A percentile compares a stretch with the other conserved stretches of the same genome.
Conservation (phyloP, 2,113 vertebrate genomes). For the Rhadina sibilatrix region DNA sequence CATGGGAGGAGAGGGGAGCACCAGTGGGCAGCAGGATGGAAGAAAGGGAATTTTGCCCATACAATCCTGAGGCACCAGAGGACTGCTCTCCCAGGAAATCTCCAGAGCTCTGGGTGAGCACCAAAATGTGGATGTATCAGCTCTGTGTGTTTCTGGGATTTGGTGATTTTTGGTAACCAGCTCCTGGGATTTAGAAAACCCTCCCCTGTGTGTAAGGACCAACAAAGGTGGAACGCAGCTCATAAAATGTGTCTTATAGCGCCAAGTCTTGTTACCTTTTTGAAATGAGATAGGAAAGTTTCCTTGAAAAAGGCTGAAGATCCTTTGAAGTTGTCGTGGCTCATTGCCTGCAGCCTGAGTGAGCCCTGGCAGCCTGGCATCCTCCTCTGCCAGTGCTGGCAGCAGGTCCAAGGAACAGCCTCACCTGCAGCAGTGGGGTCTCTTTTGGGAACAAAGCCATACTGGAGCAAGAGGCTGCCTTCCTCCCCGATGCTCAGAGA, state of each 20-base stretch:
- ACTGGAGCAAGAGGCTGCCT: fast-evolving
- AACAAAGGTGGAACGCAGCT: background rate
- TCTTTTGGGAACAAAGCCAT: background rate
- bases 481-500: fast-evolving
- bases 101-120: background rate
- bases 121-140: background rate
- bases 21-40: background rate
- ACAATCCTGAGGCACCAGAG: fast-evolving
- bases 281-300: background rate
- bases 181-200: background rate
- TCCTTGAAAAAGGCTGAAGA: background rate
- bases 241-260: background rate
- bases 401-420: background rate
- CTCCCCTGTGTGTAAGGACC: background rate
- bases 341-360: background rate
- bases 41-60: background rate
- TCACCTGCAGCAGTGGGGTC: background rate
- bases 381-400: background rate
- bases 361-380: background rate
- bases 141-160: background rate
- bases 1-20: background rate
- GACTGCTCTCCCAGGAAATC: background rate
- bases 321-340: background rate
- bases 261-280: background rate
- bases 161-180: background rate